Conservation (phyloP, 2,113 vertebrate species). For the Columbina picui region DNA sequence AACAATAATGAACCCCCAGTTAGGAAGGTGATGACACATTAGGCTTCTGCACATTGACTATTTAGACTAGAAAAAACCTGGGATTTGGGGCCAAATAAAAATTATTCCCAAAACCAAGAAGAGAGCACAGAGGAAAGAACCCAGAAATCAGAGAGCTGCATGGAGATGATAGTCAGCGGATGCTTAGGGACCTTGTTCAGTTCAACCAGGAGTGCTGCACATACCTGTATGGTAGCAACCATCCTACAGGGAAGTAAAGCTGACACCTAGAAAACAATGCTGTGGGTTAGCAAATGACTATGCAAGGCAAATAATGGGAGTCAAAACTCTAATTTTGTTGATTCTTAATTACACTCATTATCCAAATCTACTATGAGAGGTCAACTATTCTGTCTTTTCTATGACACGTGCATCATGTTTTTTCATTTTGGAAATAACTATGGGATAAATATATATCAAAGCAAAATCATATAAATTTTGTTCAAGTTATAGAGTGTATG, state of each 20-base stretch:
- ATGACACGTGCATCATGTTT: rapidly evolving
- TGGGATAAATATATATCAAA: not conserved
- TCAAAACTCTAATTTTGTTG: not conserved
- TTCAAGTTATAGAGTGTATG: not conserved
- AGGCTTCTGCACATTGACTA: not conserved
- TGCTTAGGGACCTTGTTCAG: not conserved
- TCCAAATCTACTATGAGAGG: not conserved
- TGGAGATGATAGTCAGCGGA: not conserved
- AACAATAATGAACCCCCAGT: not conserved
- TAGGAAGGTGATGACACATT: not conserved
- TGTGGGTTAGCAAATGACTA: not conserved
- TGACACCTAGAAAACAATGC: not conserved
- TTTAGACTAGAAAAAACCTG: not conserved
- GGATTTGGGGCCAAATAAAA: not conserved
- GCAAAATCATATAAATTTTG: not conserved
- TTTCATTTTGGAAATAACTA: not conserved
- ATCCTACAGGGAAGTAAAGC: not conserved
- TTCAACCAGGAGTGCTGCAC: not conserved
- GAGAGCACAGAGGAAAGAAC: not conserved
- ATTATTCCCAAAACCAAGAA: not conserved
- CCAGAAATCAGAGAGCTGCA: not conserved
- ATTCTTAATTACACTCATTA: not conserved
- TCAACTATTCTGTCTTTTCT: not conserved
- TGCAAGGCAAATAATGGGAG: not conserved
- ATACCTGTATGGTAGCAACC: not conserved